Evolutionary conservation across 2,797 vertebrate species (phyloP).

Genomic region (Dendrocincla fuliginosa): DNA sequence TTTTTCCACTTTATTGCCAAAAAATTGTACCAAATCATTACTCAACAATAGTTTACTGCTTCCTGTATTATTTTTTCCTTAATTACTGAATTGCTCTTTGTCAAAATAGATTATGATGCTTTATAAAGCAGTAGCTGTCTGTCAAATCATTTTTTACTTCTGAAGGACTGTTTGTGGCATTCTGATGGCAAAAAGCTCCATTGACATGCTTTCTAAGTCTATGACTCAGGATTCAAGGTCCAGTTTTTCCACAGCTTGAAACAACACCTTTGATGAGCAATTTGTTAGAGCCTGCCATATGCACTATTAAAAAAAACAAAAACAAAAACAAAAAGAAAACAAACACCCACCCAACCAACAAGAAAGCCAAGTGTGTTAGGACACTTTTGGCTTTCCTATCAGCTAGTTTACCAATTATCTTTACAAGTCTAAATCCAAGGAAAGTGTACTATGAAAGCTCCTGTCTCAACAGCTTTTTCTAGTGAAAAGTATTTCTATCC

Average conservation of each 20-base stretch:
- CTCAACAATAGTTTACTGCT: not conserved
- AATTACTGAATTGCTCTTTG: not conserved
- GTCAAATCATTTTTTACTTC: not conserved
- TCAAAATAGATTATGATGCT: not conserved
- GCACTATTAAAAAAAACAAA: not conserved
- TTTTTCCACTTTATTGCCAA: not conserved
- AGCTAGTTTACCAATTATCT: not conserved
- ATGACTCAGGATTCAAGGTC: not conserved
- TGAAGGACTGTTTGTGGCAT: not conserved
- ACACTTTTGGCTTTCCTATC: not conserved
- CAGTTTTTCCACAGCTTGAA: not conserved
- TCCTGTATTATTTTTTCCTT: not conserved
- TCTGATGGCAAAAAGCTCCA: not conserved
- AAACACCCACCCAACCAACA: not conserved
- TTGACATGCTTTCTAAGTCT: not conserved
- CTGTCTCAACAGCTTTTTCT: not conserved
- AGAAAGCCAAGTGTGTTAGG: not conserved
- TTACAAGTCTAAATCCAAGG: not conserved
- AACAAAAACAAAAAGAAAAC: no score
- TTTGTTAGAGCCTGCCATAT: not conserved
- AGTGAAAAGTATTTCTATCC: not conserved
- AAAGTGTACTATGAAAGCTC: not conserved
- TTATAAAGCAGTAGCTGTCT: not conserved
- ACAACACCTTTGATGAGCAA: not conserved
- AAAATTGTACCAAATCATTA: not conserved